phyloP scores from a whole-genome alignment of 2,113 vertebrate species.

The Myocastor coypus region DNA sequence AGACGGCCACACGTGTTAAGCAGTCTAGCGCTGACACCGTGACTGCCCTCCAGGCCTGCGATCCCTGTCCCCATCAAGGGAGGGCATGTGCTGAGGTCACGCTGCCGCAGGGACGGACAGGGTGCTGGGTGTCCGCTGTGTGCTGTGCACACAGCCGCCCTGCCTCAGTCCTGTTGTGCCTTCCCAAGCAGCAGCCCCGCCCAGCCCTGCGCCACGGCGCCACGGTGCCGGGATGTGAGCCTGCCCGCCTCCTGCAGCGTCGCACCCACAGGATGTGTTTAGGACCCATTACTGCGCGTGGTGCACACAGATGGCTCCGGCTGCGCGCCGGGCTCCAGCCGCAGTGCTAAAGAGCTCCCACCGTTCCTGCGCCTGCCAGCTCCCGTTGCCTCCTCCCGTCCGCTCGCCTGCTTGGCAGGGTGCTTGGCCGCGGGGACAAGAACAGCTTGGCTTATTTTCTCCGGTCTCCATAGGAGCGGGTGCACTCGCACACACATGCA shows the following conservation, averaged over 20 bases:
- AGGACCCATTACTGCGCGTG: neutral
- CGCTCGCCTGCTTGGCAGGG: neutral
- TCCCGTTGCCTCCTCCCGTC: neutral
- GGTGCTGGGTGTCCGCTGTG: neutral
- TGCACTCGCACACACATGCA: accelerated
- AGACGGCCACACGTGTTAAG: neutral
- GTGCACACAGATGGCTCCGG: slow-evolving; percentile 52
- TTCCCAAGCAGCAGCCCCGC: neutral
- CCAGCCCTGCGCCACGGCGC: too few species aligned
- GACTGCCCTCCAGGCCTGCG: neutral
- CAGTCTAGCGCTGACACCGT: neutral
- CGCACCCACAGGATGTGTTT: slow-evolving; percentile 31
- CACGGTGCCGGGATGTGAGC: neutral
- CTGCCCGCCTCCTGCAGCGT: neutral
- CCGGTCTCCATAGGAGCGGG: neutral
- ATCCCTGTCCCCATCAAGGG: neutral
- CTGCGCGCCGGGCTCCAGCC: neutral
- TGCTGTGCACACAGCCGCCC: neutral
- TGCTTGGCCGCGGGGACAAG: neutral
- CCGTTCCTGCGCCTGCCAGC: neutral
- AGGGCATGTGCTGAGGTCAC: neutral
- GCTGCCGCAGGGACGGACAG: neutral
- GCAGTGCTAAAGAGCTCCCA: neutral
- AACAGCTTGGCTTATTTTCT: neutral
- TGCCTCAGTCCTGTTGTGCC: neutral